Percentiles rank a stretch among this genome's conserved stretches.
phyloP scores from a whole-genome alignment of 53 echinoderm and acorn worm species.

The Echinarachnius parma region DNA sequence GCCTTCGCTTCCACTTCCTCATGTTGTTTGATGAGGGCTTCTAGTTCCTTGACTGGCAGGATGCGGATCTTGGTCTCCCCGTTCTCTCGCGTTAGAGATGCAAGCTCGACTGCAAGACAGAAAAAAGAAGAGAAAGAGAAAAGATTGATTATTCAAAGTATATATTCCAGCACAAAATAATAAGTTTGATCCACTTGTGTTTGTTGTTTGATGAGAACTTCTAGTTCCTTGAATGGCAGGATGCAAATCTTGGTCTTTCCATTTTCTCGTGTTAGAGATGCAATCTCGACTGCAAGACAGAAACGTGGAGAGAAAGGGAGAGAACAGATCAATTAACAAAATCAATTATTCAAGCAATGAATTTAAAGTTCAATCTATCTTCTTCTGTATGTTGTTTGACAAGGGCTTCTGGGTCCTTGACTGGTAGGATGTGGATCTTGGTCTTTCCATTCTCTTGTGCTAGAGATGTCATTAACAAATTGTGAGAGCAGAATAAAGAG shows the following conservation, averaged over 20 bases:
- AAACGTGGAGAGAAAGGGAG: background rate
- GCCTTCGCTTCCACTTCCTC: conserved; percentile 82
- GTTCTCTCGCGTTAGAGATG: conserved; percentile 77
- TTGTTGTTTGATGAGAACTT: conserved; percentile 68
- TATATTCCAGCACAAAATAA: background rate
- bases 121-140: background rate
- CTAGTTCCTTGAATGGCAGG: conserved; percentile 65
- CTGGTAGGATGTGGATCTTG: conserved; percentile 81
- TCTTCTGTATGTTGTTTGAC: conserved; percentile 56
- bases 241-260: conserved; percentile 84
- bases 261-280: conserved; percentile 77
- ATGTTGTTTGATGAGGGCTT: conserved; percentile 68
- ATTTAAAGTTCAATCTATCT: too few species aligned
- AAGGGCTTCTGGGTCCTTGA: conserved; percentile 57
- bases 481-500: too few species aligned
- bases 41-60: conserved; percentile 65
- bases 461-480: conserved; percentile 59
- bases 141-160: background rate
- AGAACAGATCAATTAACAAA: background rate
- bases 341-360: background rate
- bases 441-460: conserved; percentile 77
- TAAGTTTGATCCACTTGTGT: too few species aligned
- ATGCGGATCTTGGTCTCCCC: conserved; percentile 84
- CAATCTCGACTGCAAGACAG: conserved; percentile 78
- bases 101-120: conserved; percentile 78